Evolutionary conservation across 1,140 invertebrate species (phyloP), one percentile per base, ranked within the genome.

Genomic region (Papilio dardanus): DNA sequence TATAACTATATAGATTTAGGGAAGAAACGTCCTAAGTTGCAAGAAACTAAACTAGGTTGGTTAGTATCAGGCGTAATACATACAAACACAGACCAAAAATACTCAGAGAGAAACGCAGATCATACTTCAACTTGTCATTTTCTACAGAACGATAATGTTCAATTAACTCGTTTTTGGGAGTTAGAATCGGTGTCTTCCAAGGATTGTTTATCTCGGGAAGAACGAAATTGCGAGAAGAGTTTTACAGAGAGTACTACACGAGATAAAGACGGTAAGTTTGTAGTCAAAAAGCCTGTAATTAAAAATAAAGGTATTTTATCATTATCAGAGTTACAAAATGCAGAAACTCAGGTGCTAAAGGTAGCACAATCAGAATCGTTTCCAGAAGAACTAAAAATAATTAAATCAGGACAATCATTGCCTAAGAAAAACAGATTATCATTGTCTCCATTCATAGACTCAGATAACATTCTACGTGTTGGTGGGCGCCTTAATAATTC

Each of bases 91-190:
- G 37, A 14, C 37, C 0, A 7, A 2, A 40, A 40, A 40, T 33
- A 37, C 46, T 19, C 37, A 62, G 14, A 7, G 2, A 40, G 14
- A 40, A 42, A 37, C 46, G n/a, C 37, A 62, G 14, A 66, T 78
- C 71, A 77, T 8, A 16, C 73, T 21, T 73, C 78, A 31, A n/a
- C n/a, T n/a, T 78, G 79, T 50, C 50, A 76, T 67, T 76, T 78
- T 73, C 73, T 28, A 50, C 76, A 80, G 75, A 66, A 40, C 12
- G 19, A 76, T 24, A 67, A 78, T n/a, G 24, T 46, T n/a, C 75
- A 75, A 66, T 42, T 79, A 37, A 76, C 66, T 40, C 76, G 66
- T 24, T 83, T 82, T 75, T 86, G 81, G 84, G 81, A 84, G 58
- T 19, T 86, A 3, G 79, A 83, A 75, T 71, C 80, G 33, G 30